Percentiles rank a stretch among this genome's conserved stretches.
Conservation (phyloP, 2,797 vertebrate genomes). For the Phrynocephalus guinanensis region DNA sequence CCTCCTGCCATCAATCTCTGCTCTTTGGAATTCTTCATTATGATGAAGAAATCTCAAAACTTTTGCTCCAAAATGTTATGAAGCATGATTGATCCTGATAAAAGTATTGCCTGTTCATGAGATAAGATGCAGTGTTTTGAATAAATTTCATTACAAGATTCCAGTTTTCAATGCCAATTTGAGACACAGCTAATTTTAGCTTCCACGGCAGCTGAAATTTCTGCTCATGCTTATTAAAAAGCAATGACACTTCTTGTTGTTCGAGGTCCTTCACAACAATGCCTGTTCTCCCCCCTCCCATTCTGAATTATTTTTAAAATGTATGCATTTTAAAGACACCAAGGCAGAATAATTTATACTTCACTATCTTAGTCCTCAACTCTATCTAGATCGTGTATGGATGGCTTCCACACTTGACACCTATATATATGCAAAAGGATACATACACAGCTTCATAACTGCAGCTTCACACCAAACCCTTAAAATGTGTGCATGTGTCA, state of each 20-base stretch:
- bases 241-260: constrained; percentile 42
- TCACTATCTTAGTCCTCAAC: constrained; percentile 51
- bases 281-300: constrained; percentile 32
- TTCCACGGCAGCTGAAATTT: constrained; percentile 49
- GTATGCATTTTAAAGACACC: constrained; percentile 39
- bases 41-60: background rate
- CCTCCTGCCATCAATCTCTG: background rate
- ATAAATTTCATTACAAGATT: constrained; percentile 21
- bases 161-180: constrained; percentile 18
- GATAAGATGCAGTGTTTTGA: constrained; percentile 34
- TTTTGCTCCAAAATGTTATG: background rate
- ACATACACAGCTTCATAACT: no score
- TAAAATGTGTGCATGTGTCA: background rate
- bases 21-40: background rate
- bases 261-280: constrained; percentile 51
- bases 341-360: background rate
- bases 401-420: background rate
- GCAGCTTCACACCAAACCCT: background rate
- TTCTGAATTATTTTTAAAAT: constrained; percentile 48
- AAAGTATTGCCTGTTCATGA: background rate
- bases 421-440: background rate
- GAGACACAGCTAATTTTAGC: constrained; percentile 36
- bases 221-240: constrained; percentile 27
- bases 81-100: background rate
- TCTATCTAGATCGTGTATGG: background rate